Percentiles rank a stretch among this genome's conserved stretches.
These are phyloP conservation scores for Peromyscus melanophrys DNA, from an alignment of 2,797 vertebrate species.

Conservation along the genomic window DNA sequence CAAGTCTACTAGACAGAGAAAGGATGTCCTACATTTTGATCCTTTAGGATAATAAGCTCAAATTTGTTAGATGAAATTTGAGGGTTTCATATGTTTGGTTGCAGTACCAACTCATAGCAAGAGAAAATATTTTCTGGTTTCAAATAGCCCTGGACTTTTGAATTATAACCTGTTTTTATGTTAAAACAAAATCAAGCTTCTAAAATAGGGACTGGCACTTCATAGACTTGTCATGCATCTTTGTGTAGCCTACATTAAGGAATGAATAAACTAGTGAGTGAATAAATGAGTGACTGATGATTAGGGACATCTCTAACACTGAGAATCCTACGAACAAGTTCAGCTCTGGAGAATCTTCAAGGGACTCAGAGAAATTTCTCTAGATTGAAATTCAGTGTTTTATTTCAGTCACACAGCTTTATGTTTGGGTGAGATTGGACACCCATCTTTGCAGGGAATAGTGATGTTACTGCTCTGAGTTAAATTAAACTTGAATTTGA, in stretches of 20 bases:
- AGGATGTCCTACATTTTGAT: not conserved
- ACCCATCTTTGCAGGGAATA: not conserved
- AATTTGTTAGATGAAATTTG: not conserved
- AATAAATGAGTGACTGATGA: not conserved
- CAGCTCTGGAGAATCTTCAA: not conserved
- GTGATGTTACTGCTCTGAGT: slow-evolving; percentile 18
- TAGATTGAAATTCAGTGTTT: slow-evolving; percentile 58
- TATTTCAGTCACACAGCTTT: slow-evolving; percentile 38
- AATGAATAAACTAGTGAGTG: not conserved
- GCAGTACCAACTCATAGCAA: not conserved
- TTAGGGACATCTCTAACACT: accelerated
- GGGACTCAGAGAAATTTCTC: slow-evolving; percentile 12
- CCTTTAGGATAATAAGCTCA: not conserved
- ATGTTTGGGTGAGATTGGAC: not conserved
- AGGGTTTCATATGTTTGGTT: not conserved
- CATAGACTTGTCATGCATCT: not conserved
- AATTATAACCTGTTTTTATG: no score
- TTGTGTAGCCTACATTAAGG: not conserved
- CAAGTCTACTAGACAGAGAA: not conserved
- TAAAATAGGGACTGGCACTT: not conserved
- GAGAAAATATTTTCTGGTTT: no score
- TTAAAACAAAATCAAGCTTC: no score
- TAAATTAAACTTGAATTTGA: slow-evolving; percentile 72
- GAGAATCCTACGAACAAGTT: not conserved
- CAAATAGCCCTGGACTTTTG: no score